These are phyloP conservation scores for Drosophila equinoxialis DNA, from an alignment of 1,140 invertebrate genomes.

Conservation along the genomic window DNA sequence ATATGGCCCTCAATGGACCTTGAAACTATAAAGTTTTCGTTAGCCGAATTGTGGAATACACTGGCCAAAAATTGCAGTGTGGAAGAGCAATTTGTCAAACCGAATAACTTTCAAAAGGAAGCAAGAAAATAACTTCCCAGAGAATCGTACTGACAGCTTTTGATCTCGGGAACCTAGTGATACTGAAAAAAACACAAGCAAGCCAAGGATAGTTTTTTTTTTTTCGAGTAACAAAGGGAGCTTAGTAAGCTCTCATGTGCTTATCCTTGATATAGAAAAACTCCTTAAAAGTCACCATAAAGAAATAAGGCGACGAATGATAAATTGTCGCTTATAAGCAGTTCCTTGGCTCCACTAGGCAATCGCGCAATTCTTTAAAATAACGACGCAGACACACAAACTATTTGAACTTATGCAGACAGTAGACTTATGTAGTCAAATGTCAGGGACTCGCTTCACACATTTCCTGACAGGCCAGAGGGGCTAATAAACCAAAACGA, in stretches of 20 bases:
- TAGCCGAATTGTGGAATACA: neutral
- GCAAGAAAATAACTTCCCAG: no score
- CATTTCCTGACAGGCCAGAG: constrained; percentile 23
- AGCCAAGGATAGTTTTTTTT: no score
- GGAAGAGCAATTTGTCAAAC: no score
- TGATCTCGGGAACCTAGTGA: no score
- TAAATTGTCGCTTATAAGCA: neutral
- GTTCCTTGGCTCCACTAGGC: neutral
- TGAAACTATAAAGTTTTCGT: neutral
- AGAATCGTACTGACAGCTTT: no score
- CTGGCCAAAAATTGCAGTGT: no score
- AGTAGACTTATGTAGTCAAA: constrained; percentile 33
- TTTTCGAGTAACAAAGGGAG: no score
- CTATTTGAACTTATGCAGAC: constrained; percentile 5
- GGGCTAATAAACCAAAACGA: constrained; percentile 43
- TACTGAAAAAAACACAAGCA: no score
- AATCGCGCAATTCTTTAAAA: neutral
- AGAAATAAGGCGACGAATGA: neutral
- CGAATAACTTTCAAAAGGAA: no score
- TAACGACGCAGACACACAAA: constrained; percentile 14
- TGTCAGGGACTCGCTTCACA: constrained; percentile 42
- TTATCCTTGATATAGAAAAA: no score
- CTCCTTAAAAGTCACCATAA: no score
- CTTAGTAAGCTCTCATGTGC: no score
- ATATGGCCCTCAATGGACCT: neutral